A percentile compares a stretch with the other conserved stretches of the same genome.
phyloP scores from a whole-genome alignment of 2,113 vertebrate genomes.

The Halcyon malimbica region DNA sequence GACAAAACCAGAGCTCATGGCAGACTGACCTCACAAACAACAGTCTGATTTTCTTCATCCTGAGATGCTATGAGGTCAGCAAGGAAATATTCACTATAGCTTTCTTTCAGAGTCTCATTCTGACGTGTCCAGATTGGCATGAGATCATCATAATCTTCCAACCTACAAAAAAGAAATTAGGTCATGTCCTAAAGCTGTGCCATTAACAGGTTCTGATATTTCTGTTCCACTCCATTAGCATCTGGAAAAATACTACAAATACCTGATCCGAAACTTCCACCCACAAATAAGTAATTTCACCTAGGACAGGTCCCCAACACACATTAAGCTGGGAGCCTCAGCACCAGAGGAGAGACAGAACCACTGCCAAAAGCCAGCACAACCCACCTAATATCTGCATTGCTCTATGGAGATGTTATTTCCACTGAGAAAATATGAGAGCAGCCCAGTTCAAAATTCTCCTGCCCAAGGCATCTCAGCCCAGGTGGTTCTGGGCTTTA shows the following conservation, averaged over 20 bases:
- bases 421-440: neutral
- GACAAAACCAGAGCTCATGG: neutral
- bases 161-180: conserved; percentile 71
- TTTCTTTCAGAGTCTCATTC: conserved; percentile 59
- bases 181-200: neutral
- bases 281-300: neutral
- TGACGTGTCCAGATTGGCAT: conserved; percentile 74
- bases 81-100: conserved; percentile 76
- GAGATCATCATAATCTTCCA: conserved; percentile 89
- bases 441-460: neutral
- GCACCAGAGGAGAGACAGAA: neutral
- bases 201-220: neutral
- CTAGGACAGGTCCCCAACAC: fast-evolving
- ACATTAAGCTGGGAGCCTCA: neutral
- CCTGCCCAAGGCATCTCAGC: neutral
- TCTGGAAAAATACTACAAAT: neutral
- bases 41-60: conserved; percentile 75
- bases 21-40: conserved; percentile 86
- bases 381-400: neutral
- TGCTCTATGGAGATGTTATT: neutral
- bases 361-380: neutral
- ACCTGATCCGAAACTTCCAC: neutral
- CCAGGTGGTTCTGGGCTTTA: neutral
- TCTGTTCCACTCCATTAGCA: neutral
- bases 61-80: conserved; percentile 81